Percentiles rank a stretch among this genome's conserved stretches.
Evolutionary conservation across 2,113 vertebrate species (phyloP).

Genomic region (Caranx ignobilis): DNA sequence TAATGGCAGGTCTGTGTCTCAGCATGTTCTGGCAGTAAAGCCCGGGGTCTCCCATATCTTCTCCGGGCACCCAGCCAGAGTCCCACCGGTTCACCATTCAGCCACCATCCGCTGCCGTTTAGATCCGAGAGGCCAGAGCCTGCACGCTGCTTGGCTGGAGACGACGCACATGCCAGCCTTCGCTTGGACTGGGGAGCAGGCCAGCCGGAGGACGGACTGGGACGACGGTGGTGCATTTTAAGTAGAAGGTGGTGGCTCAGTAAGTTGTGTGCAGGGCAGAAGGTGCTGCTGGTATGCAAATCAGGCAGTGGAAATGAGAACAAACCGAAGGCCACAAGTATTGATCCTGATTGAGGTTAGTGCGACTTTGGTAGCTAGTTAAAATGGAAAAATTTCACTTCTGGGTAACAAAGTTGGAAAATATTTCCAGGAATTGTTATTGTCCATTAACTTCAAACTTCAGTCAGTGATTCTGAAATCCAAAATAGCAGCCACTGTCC

Average conservation of each 20-base stretch:
- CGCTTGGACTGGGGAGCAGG: constrained; percentile 47
- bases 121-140: constrained; percentile 48
- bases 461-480: not conserved
- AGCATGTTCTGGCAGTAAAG: constrained; percentile 65
- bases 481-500: constrained; percentile 6
- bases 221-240: constrained; percentile 50
- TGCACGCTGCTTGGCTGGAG: constrained; percentile 52
- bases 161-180: constrained; percentile 41
- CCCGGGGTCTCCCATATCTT: constrained; percentile 58
- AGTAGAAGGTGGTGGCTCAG: constrained; percentile 46
- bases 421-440: not conserved
- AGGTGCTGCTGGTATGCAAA: constrained; percentile 2
- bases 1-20: constrained; percentile 68
- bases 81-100: constrained; percentile 72
- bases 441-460: not conserved
- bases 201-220: constrained; percentile 30
- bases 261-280: not conserved
- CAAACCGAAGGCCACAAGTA: not conserved
- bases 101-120: constrained; percentile 68
- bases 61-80: constrained; percentile 67
- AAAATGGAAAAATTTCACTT: not conserved
- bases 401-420: not conserved
- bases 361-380: not conserved
- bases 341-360: not conserved
- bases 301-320: not conserved